phyloP scores from a whole-genome alignment of 2,113 vertebrate species.

The Menura novaehollandiae region DNA sequence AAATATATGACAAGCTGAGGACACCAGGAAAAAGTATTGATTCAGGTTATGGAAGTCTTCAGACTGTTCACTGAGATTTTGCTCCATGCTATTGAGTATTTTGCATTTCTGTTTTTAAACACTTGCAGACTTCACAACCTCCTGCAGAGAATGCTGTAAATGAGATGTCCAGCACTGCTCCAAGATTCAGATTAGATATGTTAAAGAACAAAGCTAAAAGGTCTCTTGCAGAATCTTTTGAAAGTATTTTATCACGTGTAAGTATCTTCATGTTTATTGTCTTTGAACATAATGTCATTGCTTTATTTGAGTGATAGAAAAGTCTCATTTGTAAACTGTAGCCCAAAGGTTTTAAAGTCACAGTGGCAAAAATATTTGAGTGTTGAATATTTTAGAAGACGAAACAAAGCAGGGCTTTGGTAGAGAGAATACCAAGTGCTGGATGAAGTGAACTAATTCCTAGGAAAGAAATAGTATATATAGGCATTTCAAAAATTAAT shows the following conservation, averaged over 20 bases:
- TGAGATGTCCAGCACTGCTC: slow-evolving; percentile 75
- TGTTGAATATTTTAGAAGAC: not conserved
- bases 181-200: slow-evolving; percentile 85
- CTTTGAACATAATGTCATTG: not conserved
- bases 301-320: not conserved
- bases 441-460: not conserved
- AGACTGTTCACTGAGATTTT: not conserved
- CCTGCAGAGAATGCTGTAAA: slow-evolving; percentile 65
- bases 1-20: not conserved
- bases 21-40: not conserved
- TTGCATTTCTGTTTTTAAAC: not conserved
- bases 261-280: slow-evolving; percentile 6
- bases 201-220: slow-evolving; percentile 90
- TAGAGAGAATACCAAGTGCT: not conserved
- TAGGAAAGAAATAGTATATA: not conserved
- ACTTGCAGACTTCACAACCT: slow-evolving; percentile 51
- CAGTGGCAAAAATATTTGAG: not conserved
- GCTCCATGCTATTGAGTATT: not conserved
- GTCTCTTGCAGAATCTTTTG: slow-evolving; percentile 91
- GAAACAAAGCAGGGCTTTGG: not conserved
- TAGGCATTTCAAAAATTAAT: not conserved
- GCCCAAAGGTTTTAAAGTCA: not conserved
- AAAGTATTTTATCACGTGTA: slow-evolving; percentile 82
- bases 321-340: not conserved
- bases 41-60: not conserved